phyloP scores from a whole-genome alignment of 2,888 invertebrate species.

The Netelia melanura region DNA sequence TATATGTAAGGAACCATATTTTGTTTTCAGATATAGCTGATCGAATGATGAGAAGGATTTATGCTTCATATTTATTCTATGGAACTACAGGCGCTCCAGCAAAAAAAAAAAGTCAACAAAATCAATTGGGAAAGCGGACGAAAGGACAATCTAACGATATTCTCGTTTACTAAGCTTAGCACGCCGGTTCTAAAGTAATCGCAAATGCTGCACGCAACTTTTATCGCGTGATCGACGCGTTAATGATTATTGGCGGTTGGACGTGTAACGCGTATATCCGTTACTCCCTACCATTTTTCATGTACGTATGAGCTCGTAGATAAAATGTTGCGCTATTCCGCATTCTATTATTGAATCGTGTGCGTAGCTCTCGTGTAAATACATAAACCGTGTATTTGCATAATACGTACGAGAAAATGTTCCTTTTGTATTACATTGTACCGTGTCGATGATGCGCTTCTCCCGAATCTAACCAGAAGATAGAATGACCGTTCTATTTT shows the following conservation, averaged over 20 bases:
- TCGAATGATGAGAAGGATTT: background rate
- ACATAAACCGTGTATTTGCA: background rate
- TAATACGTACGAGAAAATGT: background rate
- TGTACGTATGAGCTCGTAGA: background rate
- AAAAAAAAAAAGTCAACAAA: background rate
- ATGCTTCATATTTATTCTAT: background rate
- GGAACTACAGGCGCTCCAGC: background rate
- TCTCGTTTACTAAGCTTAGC: constrained; percentile 1
- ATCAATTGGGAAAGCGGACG: background rate
- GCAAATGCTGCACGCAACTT: constrained; percentile 49
- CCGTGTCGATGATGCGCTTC: background rate
- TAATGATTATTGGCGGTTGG: constrained; percentile 40
- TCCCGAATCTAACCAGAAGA: background rate
- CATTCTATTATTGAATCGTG: background rate
- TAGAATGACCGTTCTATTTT: constrained; percentile 47
- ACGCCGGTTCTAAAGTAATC: background rate
- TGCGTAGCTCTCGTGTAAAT: background rate
- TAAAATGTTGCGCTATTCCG: background rate
- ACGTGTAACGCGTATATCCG: constrained; percentile 4
- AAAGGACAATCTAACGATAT: constrained; percentile 16
- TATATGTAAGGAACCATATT: no score
- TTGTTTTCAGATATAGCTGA: background rate
- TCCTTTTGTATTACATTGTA: background rate
- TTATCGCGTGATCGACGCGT: constrained; percentile 45
- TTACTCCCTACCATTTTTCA: background rate